Base-by-base conservation (phyloP, 2,797 vertebrate species). In the Etheostoma nigrum region DNA sequence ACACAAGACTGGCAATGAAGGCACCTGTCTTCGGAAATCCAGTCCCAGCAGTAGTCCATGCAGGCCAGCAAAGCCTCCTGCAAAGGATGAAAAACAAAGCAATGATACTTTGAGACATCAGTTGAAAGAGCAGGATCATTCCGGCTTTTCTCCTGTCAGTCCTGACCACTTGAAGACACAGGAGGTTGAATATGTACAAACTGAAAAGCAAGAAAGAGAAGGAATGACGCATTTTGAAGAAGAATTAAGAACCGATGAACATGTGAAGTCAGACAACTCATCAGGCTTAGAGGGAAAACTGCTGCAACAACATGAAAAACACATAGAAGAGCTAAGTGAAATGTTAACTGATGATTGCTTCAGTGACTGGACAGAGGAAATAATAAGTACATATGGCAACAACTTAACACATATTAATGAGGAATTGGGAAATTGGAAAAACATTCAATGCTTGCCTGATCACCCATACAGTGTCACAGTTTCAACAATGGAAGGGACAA, bases 21-120 rank as follows among this genome's bases (percentile, higher is more conserved):
- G 70, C 52, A 60, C 69, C 77, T 68, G 78, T 88, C 80, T 78
- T 9, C 66, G 72, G 84, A 81, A 88, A 86, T 74, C 72, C 55
- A 67, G 75, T 76, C 81, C 68, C 60, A 78, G 82, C 79, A 84
- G 74, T 63, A 48, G 73, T 61, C 79, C 68, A 44, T 30, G 49
- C 25, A 25, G 42, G 5, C 44, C 62, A 3, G 4, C 23, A 57
- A 67, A 87, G 59, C 64, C 70, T 79, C 52, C 89, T 82, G 63
- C 80, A 65, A 72, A 61, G 74, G 47, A 85, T 12, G 68, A 21
- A 79, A 65, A 11, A 65, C 59, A 83, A 85, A 83, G 76, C 76
- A 62, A 44, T 2, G 55, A 69, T 48, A 25, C 73, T 59, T 58
- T 57, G 58, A 75, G 63, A 73, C 60, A 73, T 60, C 63, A 77